These are phyloP conservation scores for Cyprinodon variegatus DNA, from an alignment of 2,113 vertebrate genomes.

Conservation along the genomic window DNA sequence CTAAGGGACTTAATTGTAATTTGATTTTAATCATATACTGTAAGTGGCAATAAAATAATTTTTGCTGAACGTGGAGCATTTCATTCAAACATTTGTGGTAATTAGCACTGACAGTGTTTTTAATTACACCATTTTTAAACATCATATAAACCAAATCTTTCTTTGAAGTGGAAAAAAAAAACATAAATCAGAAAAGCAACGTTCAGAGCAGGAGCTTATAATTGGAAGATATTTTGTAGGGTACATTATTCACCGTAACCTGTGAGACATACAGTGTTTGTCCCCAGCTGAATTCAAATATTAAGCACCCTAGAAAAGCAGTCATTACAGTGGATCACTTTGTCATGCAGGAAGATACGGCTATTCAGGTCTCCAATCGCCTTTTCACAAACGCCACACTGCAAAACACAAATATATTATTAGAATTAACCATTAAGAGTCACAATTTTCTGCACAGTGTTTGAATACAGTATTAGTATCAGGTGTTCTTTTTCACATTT, in stretches of 20 bases:
- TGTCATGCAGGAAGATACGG: constrained; percentile 56
- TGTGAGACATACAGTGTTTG: constrained; percentile 17
- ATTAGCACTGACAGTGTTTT: not conserved
- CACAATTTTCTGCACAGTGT: not conserved
- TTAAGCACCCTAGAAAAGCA: constrained; percentile 54
- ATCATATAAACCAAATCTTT: not conserved
- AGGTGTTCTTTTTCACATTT: not conserved
- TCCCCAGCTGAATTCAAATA: constrained; percentile 21
- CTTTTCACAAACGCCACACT: constrained; percentile 68
- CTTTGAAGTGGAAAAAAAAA: not conserved
- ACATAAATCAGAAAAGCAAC: not conserved
- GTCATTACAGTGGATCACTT: constrained; percentile 55
- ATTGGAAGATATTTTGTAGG: constrained; percentile 8
- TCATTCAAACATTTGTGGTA: constrained; percentile 14
- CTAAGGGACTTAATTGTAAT: constrained; percentile 27
- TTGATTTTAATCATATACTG: constrained; percentile 47
- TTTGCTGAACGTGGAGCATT: constrained; percentile 4
- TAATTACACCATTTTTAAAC: constrained; percentile 8
- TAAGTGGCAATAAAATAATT: constrained; percentile 10
- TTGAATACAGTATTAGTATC: not conserved
- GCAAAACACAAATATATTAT: constrained; percentile 38
- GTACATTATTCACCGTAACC: constrained; percentile 35
- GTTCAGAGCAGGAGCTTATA: not conserved
- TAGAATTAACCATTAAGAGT: constrained; percentile 13
- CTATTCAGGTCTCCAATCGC: constrained; percentile 61